Evolutionary conservation across 2,113 vertebrate genomes (phyloP), one percentile per base, ranked within the genome.

Genomic region (Colinus virginianus): DNA sequence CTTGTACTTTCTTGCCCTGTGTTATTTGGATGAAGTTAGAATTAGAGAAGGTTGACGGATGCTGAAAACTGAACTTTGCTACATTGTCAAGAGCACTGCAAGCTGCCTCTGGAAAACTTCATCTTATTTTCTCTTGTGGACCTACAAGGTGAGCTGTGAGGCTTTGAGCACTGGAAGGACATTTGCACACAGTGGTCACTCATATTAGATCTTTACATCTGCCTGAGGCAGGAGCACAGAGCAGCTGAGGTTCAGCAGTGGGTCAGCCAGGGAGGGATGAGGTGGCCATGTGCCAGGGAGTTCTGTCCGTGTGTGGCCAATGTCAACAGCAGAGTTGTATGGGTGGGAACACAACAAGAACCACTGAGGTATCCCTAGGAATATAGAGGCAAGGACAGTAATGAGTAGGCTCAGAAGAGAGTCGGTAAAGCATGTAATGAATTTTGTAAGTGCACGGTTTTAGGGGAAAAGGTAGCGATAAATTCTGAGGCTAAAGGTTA

Each of bases 401-500:
- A 87, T 49, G 34, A 67, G 11, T 8, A 61, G 1, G 1, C 45
- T 45, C 43, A 78, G 77, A 53, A 71, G 56, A 90, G 48, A 71
- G 22, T 12, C 36, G 61, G 38, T 17, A 79, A 93, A 94, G 80
- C 30, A 20, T 36, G 17, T 58, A 58, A 84, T 20, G 19, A 14
- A 7, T 64, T 71, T 17, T 34, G 38, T 17, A 61, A 82, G 28
- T 40, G 17, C 13, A 63, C 0, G 42, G 25, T 63, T 90, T 91
- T 75, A 40, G 1, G 2, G 62, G 42, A 90, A 84, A 81, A 11
- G 21, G 6, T 77, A 80, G 77, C 49, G 28, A 68, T 21, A 56
- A 90, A 86, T 81, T 81, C 53, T 36, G 66, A 92, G 53, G 67
- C 36, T 87, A 91, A 94, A 88, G 11, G 18, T 75, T 76, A 92